phyloP scores from a whole-genome alignment of 2,888 invertebrate genomes.

The Sinodicranocentrus sp. region DNA sequence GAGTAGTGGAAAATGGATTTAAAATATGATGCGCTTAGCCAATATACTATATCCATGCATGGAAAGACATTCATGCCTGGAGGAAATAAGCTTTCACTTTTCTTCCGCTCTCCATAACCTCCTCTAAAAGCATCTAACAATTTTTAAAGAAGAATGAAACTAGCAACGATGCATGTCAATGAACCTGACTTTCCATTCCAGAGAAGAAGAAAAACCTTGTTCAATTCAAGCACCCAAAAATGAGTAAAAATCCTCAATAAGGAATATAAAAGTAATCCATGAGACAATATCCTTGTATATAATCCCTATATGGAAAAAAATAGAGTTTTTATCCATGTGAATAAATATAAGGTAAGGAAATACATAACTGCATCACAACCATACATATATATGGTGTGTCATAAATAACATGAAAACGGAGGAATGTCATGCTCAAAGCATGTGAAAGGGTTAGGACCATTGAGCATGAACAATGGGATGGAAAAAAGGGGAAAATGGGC shows the following conservation, averaged over 20 bases:
- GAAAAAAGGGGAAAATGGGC: conserved; percentile 71
- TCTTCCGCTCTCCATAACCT: no score
- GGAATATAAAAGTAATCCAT: no score
- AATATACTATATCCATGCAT: background rate
- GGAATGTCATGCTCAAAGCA: conserved; percentile 64
- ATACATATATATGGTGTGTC: no score
- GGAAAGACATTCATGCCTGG: background rate
- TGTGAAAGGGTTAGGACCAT: conserved; percentile 66
- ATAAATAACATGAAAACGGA: conserved; percentile 61
- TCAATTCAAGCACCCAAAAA: background rate
- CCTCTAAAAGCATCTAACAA: no score
- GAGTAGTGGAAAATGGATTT: no score
- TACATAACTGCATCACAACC: no score
- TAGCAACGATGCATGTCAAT: conserved; percentile 59
- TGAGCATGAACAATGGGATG: conserved; percentile 68
- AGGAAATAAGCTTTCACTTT: conserved; percentile 45
- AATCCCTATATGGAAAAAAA: no score
- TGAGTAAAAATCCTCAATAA: background rate
- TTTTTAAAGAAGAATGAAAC: conserved; percentile 52
- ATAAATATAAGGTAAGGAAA: background rate
- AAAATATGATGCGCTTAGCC: background rate
- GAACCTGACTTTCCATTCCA: conserved; percentile 43
- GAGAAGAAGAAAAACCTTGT: background rate
- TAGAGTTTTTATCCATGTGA: no score
- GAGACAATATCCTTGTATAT: no score